phyloP scores from a whole-genome alignment of 2,113 vertebrate species.

The Prietella phreatophila region DNA sequence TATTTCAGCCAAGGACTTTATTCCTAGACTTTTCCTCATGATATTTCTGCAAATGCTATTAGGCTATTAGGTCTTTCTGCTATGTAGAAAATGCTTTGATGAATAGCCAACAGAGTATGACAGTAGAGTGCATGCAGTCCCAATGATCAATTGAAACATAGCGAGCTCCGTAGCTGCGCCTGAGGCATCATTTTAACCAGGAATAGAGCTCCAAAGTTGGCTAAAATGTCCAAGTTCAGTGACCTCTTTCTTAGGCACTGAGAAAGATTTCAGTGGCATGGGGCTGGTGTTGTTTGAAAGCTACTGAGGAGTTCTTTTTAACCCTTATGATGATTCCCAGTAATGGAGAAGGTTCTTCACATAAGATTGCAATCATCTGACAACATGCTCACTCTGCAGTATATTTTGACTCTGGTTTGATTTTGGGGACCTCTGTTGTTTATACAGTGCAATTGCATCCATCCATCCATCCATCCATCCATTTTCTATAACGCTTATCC shows the following conservation, averaged over 20 bases:
- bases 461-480: no score
- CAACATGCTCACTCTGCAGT: background rate
- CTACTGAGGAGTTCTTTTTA: background rate
- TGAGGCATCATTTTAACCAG: background rate
- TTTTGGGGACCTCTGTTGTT: background rate
- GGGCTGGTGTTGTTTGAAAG: background rate
- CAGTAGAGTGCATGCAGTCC: background rate
- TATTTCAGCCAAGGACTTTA: background rate
- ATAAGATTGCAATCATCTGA: background rate
- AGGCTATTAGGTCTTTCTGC: background rate
- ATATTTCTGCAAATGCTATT: background rate
- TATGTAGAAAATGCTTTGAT: no score
- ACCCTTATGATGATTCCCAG: no score
- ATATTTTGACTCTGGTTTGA: background rate
- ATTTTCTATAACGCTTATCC: no score
- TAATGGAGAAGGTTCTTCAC: background rate
- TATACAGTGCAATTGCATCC: background rate
- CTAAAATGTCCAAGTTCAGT: background rate
- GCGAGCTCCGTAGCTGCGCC: background rate
- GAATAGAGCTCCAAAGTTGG: background rate
- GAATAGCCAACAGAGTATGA: background rate
- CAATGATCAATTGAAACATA: background rate
- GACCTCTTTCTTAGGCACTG: background rate
- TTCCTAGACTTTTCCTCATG: background rate
- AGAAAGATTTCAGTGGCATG: background rate